A percentile compares a stretch with the other conserved stretches of the same genome.
These are phyloP conservation scores for Malacoraja senta DNA, from an alignment of 2,797 vertebrate species.

Conservation along the genomic window DNA sequence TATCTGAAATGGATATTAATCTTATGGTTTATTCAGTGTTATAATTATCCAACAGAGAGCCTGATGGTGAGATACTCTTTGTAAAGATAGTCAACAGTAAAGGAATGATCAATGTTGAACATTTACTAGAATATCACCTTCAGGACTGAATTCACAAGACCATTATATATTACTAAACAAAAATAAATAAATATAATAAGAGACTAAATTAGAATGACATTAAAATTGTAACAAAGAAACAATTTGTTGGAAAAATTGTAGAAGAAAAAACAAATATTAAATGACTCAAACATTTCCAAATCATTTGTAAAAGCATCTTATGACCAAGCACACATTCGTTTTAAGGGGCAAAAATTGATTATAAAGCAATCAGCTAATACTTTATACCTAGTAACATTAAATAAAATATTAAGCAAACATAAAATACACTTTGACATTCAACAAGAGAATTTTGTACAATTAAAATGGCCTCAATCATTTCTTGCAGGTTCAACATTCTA, in stretches of 20 bases:
- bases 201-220: conserved; percentile 15
- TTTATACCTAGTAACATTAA: neutral
- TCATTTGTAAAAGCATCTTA: conserved; percentile 14
- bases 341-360: conserved; percentile 7
- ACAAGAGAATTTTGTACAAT: neutral
- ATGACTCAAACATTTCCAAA: neutral
- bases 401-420: conserved; percentile 20
- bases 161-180: neutral
- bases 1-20: neutral
- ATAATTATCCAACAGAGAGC: neutral
- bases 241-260: conserved; percentile 3
- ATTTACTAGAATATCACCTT: conserved; percentile 11
- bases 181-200: neutral
- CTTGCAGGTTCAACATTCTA: conserved; percentile 6
- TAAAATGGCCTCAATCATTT: conserved; percentile 17
- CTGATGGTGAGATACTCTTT: neutral
- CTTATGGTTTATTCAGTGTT: neutral
- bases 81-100: conserved; percentile 24
- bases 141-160: neutral
- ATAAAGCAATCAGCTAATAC: neutral
- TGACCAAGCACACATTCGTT: conserved; percentile 13
- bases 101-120: conserved; percentile 28
- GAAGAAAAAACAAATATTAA: neutral
- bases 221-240: conserved; percentile 14
- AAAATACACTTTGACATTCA: conserved; percentile 23